Conservation (phyloP, 2,113 vertebrate species). For the Nycticebus coucang region DNA sequence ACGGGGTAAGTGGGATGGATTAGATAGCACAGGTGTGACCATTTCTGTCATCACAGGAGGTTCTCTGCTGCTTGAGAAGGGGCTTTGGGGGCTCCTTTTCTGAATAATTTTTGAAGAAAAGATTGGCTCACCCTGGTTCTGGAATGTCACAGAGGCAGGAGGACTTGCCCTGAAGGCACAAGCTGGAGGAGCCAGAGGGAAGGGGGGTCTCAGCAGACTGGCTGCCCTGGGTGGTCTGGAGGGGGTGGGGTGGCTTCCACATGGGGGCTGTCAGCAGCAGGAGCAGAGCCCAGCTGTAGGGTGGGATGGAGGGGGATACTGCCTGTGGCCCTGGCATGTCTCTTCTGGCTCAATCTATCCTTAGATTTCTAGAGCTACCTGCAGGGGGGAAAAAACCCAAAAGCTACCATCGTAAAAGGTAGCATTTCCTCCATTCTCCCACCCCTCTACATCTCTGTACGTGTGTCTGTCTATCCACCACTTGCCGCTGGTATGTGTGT, state of each 20-base stretch:
- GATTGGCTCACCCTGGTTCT: not conserved
- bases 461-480: not conserved
- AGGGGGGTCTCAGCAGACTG: not conserved
- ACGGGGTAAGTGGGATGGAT: rapidly evolving
- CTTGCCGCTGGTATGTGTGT: rapidly evolving
- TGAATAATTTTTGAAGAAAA: not conserved
- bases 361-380: not conserved
- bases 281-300: not conserved
- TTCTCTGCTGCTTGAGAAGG: not conserved
- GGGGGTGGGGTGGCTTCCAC: not conserved
- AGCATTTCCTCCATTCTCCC: not conserved
- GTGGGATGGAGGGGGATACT: not conserved
- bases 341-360: not conserved
- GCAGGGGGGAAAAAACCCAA: not conserved
- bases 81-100: not conserved
- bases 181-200: rapidly evolving
- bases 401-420: not conserved
- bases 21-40: rapidly evolving
- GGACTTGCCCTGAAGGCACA: not conserved
- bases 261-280: not conserved
- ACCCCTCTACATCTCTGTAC: not conserved
- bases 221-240: not conserved
- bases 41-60: not conserved
- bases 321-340: not conserved
- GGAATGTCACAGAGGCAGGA: not conserved